Evolutionary conservation across 2,113 vertebrate genomes (phyloP), one percentile per base, ranked within the genome.

Genomic region (Todiramphus saurophagus): DNA sequence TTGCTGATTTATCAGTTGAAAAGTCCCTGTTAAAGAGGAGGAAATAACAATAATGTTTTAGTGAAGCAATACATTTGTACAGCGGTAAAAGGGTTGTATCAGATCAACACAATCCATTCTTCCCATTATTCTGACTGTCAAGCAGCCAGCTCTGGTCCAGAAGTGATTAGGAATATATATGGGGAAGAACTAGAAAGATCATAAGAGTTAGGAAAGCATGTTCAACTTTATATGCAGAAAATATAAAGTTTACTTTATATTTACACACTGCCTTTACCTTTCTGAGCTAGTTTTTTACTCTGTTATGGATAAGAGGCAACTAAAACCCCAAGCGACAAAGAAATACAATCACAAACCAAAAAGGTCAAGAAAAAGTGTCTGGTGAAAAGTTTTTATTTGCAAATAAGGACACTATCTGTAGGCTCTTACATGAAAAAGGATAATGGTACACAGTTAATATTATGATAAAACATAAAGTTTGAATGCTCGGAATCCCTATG

Each of bases 1-100:
- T 93, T 95, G 41, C 24, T 68, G 46, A 88, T 77, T 46, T 88
- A 73, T 51, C n/a, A 56, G 53, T 56, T 86, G 94, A 96, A 92
- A 94, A 81, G n/a, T 87, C 73, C 30, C 43, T 89, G 60, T 89
- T 83, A 94, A 90, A 88, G 43, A 56, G 30, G 11, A 90, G 73
- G 80, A 93, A 96, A 83, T 86, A 77, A 80, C 4, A 2, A 67
- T 72, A 73, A 93, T 25, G 11, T 63, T 90, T 93, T 37, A 81
- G 33, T 68, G 56, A 85, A 84, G 39, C 7, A 80, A 63, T 21
- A 30, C 17, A 18, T 24, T 48, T 72, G 11, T 41, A 60, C 27
- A 33, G 30, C 68, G 64, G 37, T 80, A 72, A 76, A 82, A 85
- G 17, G 5, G 20, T 78, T 60, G 11, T 59, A 81, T 10, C 43